These are phyloP conservation scores for Chrysoperla carnea DNA, from an alignment of 1,140 invertebrate species.

Conservation along the genomic window DNA sequence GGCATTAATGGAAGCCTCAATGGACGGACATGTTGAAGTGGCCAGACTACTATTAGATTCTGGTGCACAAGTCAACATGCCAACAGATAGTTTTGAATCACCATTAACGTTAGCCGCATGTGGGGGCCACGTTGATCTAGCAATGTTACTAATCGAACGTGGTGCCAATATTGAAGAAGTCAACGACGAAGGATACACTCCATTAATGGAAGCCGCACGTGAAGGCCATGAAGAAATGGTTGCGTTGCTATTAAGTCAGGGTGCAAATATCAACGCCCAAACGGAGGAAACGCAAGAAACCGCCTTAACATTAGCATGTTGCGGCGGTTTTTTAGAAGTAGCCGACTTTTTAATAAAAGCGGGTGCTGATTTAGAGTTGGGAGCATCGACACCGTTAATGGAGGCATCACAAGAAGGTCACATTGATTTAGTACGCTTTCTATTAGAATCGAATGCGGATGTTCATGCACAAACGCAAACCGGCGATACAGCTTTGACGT, in stretches of 20 bases:
- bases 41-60: conserved; percentile 82
- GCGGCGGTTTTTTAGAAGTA: conserved; percentile 94
- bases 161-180: conserved; percentile 98
- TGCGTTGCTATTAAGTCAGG: conserved; percentile 77
- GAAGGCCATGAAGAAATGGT: conserved; percentile 99
- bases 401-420: conserved; percentile 97
- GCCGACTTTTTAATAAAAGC: conserved; percentile 91
- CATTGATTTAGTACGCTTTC: conserved; percentile 76
- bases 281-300: conserved; percentile 98
- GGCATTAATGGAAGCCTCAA: conserved; percentile 97
- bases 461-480: conserved; percentile 88
- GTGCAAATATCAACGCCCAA: conserved; percentile 93
- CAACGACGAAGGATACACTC: conserved; percentile 99
- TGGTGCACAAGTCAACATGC: conserved; percentile 98
- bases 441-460: conserved; percentile 71
- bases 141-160: conserved; percentile 83
- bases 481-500: conserved; percentile 91
- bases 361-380: conserved; percentile 88
- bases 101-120: conserved; percentile 95
- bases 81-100: conserved; percentile 97
- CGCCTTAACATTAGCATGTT: conserved; percentile 89
- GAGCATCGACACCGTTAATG: conserved; percentile 94
- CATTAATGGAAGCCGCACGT: conserved; percentile 94
- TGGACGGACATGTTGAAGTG: conserved; percentile 98
- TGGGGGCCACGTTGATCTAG: conserved; percentile 94